Evolutionary conservation across 2,797 vertebrate genomes (phyloP).

Genomic region (Coracias cyanogaster): DNA sequence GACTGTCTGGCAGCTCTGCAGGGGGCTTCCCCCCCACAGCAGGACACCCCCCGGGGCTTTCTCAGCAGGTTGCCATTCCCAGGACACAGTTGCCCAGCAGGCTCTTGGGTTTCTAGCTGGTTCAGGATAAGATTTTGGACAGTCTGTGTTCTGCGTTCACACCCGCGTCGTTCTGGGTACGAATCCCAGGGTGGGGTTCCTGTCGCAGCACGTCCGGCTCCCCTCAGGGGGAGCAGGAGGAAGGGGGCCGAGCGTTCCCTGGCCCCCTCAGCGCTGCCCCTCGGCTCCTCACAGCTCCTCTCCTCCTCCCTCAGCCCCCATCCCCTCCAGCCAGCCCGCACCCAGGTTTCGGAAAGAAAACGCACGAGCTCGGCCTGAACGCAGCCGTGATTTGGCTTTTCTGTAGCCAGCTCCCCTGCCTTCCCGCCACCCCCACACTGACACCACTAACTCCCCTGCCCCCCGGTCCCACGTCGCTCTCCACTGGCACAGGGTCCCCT

Average conservation of each 20-base stretch:
- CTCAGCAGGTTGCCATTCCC: background rate
- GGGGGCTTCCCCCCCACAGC: background rate
- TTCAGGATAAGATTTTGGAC: background rate
- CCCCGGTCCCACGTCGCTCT: rapidly evolving
- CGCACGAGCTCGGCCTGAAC: background rate
- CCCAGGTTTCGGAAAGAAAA: background rate
- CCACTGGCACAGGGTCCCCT: background rate
- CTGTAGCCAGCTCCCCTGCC: background rate
- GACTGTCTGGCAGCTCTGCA: background rate
- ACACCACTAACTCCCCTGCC: too few species aligned
- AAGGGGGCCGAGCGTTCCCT: rapidly evolving
- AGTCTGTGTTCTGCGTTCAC: rapidly evolving
- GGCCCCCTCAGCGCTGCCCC: background rate
- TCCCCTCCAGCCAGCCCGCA: rapidly evolving
- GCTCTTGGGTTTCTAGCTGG: rapidly evolving
- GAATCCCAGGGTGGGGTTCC: background rate
- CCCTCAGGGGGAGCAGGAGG: too few species aligned
- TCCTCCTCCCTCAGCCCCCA: background rate
- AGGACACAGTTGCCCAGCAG: background rate
- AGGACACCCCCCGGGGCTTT: background rate
- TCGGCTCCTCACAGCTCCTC: background rate
- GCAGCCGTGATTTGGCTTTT: background rate
- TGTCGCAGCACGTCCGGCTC: rapidly evolving
- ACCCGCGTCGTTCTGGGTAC: rapidly evolving
- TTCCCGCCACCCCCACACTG: background rate